Conservation (phyloP, 1,140 invertebrate genomes). For the Megathymus violae region DNA sequence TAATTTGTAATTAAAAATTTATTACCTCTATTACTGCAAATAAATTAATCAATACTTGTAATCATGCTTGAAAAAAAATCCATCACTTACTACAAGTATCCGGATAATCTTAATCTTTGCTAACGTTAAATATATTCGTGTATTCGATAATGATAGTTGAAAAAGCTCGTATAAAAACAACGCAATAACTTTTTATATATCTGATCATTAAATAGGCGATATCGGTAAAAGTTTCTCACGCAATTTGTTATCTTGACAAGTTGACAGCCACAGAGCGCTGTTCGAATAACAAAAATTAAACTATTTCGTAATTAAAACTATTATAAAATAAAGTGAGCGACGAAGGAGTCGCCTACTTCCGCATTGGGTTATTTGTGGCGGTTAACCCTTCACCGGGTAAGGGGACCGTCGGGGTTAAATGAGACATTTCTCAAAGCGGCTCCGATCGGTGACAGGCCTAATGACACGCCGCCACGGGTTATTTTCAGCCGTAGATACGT, state of each 20-base stretch:
- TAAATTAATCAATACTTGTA: too few relatives aligned
- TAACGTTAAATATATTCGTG: background rate
- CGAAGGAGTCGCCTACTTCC: constrained; percentile 67
- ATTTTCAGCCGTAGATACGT: constrained; percentile 67
- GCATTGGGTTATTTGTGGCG: constrained; percentile 74
- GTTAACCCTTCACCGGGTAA: constrained; percentile 77
- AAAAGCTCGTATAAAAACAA: constrained; percentile 1
- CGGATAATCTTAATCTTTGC: background rate
- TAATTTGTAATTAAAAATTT: too few relatives aligned
- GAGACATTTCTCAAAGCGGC: constrained; percentile 78
- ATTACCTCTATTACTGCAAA: too few relatives aligned
- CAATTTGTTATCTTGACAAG: constrained; percentile 62
- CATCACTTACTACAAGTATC: too few relatives aligned
- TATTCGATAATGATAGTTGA: background rate
- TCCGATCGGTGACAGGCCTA: constrained; percentile 69
- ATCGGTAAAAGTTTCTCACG: constrained; percentile 62
- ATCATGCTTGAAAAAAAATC: too few relatives aligned
- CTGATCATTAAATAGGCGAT: constrained; percentile 4
- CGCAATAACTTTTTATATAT: background rate
- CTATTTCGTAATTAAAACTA: constrained; percentile 82
- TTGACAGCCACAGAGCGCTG: constrained; percentile 45
- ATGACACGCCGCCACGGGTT: constrained; percentile 77
- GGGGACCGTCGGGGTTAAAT: constrained; percentile 77
- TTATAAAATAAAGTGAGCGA: constrained; percentile 64
- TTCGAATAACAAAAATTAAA: constrained; percentile 72